phyloP scores from a whole-genome alignment of 2,113 vertebrate species.

The Sminthopsis crassicaudata region DNA sequence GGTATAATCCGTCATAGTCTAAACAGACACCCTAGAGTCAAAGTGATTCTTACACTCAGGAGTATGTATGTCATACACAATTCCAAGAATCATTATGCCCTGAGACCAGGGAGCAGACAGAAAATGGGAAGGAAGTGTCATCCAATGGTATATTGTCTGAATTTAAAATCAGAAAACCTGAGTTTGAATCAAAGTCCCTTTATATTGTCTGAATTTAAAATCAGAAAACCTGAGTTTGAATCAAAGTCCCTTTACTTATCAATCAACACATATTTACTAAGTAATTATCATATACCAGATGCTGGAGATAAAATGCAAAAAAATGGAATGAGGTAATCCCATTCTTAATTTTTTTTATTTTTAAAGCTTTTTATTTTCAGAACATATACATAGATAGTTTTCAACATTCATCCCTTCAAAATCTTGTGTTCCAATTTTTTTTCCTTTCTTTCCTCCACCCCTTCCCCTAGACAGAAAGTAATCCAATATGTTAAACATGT shows the following conservation, averaged over 20 bases:
- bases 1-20: not conserved
- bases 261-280: not conserved
- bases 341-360: not conserved
- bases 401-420: no score
- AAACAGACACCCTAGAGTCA: constrained; percentile 15
- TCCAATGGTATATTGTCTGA: not conserved
- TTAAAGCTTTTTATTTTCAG: no score
- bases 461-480: no score
- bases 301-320: not conserved
- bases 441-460: no score
- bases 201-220: not conserved
- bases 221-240: not conserved
- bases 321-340: not conserved
- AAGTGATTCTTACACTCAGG: constrained; percentile 1
- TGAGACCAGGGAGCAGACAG: not conserved
- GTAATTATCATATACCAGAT: not conserved
- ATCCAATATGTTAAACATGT: no score
- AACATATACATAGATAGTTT: no score
- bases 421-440: no score
- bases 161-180: not conserved
- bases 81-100: constrained; percentile 36
- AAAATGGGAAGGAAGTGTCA: not conserved
- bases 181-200: not conserved
- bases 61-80: not conserved
- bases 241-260: not conserved